Base-by-base conservation (phyloP, 2,113 vertebrate genomes). In the Mobula birostris region DNA sequence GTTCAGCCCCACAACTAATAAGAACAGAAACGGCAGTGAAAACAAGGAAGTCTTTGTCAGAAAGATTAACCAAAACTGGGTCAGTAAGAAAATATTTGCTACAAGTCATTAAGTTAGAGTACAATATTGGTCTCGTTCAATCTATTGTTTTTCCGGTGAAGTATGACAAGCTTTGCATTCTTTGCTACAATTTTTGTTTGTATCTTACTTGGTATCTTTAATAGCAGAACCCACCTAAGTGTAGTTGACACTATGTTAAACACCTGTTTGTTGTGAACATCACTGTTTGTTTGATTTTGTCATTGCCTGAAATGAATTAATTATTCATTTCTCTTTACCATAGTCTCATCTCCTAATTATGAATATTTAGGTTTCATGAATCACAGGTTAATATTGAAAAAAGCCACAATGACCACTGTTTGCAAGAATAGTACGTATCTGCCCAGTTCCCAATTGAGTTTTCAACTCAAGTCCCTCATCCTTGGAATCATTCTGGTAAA, bases 1-100 rank as follows among this genome's bases (percentile, higher is more conserved):
- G 96, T 94, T 96, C 95, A 83, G 95, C 97, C 94, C 94, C 95
- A 78, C 95, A 96, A 58, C 95, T 97, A 94, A 96, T 97, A 70
- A 96, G 95, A 95, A 97, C 96, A 0, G 97, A 97, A 88, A 88
- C 95, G 14, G 94, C 95, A 12, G 93, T 95, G 72, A 97, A 96
- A 95, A 95, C 93, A 94, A 96, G 95, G 85, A 97, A 95, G 94
- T 58, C 95, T 0, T 9, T 79, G 9, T 94, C 83, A 1, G 96
- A 96, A 17, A 91, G 94, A 36, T 70, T 94, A 68, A 94, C 94
- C 27, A 97, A 95, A 93, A 95, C 83, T 11, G 90, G 96, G 97
- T 97, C 94, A 95, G 94, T 85, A 93, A 19, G 27, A 29, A 93
- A 72, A 68, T 70, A 19, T 70, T 40, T 40, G 11, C 82, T 61